A percentile compares a stretch with the other conserved stretches of the same genome.
phyloP scores from a whole-genome alignment of 2,797 vertebrate species.

The Malacoctenus gilli region DNA sequence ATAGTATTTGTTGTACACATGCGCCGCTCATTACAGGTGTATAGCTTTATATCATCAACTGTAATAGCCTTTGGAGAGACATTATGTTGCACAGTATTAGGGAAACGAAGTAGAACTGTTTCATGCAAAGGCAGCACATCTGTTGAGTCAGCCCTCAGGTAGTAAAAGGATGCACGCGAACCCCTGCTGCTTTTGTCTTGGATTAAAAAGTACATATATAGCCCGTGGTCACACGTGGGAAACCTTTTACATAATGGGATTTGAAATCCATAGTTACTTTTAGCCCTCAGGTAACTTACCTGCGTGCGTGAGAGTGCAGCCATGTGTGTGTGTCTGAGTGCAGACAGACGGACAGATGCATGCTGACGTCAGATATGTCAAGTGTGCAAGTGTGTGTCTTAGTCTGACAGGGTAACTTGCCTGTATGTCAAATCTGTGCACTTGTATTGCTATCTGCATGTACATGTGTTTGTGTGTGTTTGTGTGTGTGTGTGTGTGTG shows the following conservation, averaged over 20 bases:
- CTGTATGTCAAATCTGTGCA: constrained; percentile 10
- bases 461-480: constrained; percentile 21
- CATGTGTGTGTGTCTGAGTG: constrained; percentile 18
- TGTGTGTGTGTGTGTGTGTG: constrained; percentile 31
- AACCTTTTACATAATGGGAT: constrained; percentile 71
- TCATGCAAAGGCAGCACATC: constrained; percentile 25
- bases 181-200: constrained; percentile 57
- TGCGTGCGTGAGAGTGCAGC: constrained; percentile 33
- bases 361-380: constrained; percentile 24
- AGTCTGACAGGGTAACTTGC: constrained; percentile 11
- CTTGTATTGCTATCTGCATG: constrained; percentile 22
- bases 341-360: constrained; percentile 6
- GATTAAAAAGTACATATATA: constrained; percentile 66
- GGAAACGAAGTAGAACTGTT: constrained; percentile 37
- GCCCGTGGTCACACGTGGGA: constrained; percentile 52
- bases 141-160: constrained; percentile 41
- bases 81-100: constrained; percentile 21
- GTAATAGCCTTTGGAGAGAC: constrained; percentile 24
- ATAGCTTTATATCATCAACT: constrained; percentile 28
- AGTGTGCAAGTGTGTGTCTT: constrained; percentile 35
- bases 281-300: constrained; percentile 56
- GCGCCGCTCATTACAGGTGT: constrained; percentile 17
- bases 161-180: constrained; percentile 38
- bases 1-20: constrained; percentile 23
- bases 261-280: constrained; percentile 66